Evolutionary conservation across 2,113 vertebrate species (phyloP), one percentile per base, ranked within the genome.

Genomic region (Azemiops feae): DNA sequence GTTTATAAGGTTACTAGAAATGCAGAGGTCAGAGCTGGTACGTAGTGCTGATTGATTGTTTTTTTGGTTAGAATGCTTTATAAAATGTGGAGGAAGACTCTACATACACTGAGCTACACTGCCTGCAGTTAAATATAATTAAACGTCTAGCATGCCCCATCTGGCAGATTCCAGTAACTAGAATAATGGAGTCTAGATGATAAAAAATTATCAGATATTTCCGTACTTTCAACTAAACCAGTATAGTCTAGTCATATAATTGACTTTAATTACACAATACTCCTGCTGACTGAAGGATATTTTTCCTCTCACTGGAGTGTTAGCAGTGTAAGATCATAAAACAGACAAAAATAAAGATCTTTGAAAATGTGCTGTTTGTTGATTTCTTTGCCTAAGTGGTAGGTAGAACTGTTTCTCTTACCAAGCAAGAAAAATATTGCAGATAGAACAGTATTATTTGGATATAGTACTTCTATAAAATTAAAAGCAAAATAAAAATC

Each of bases 321-420:
- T 94, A 86, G 27, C 69, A 94, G 91, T 47, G 55, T 64, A 93
- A 57, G 20, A 54, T 93, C 94, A 94, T n/a, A 95, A 94, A 97
- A 85, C 57, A 50, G 43, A 94, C 89, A 94, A 97, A 97, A 95
- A 81, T 95, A 95, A 93, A 34, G 64, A 14, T 52, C 91, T 95
- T 85, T 92, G 91, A 94, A 20, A 45, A 94, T 34, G 0, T 87
- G 85, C 85, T 30, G 4, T 85, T 90, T 53, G 69, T 92, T 88
- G 86, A 92, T 85, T 95, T 88, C 90, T 94, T 89, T 95, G 58
- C n/a, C 2, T 57, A 95, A 95, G 81, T 45, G 6, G 47, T 85
- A 88, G 89, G 89, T 54, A 60, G 50, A 60, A 39, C 9, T 11
- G 88, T 92, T 94, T 92, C 39, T 30, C 22, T 14, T 50, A 55